Evolutionary conservation across 1,140 invertebrate species (phyloP).

Genomic region (Drosophila suzukii): DNA sequence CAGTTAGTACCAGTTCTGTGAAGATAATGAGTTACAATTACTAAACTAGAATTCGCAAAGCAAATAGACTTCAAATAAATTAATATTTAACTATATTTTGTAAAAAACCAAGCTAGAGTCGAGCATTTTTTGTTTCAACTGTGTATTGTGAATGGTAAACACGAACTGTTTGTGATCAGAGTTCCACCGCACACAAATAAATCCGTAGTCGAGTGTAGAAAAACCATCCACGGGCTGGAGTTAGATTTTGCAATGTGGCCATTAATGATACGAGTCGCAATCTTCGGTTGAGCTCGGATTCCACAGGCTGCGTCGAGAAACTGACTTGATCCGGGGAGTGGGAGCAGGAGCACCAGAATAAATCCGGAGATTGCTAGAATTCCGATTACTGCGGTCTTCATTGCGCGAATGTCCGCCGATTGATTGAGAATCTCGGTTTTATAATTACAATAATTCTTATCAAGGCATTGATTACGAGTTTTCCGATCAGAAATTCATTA

Average conservation of each 20-base stretch:
- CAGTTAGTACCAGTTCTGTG: constrained; percentile 8
- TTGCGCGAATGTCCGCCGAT: neutral
- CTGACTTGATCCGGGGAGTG: neutral
- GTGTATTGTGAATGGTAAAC: no score
- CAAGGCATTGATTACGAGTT: neutral
- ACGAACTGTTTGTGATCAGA: neutral
- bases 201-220: neutral
- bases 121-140: no score
- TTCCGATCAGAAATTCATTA: neutral
- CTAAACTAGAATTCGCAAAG: no score
- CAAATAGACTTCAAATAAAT: neutral
- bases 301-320: constrained; percentile 3
- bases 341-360: neutral
- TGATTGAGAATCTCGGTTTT: neutral
- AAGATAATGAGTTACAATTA: neutral
- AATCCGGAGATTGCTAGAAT: neutral
- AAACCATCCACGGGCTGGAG: constrained; percentile 8
- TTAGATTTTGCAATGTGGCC: neutral
- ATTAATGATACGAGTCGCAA: neutral
- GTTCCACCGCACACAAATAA: constrained; percentile 6
- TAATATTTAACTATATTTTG: neutral
- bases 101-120: no score
- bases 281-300: neutral
- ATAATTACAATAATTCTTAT: neutral
- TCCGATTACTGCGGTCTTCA: neutral